Conservation (phyloP, 2,797 vertebrate genomes). For the Anguilla pacifica region DNA sequence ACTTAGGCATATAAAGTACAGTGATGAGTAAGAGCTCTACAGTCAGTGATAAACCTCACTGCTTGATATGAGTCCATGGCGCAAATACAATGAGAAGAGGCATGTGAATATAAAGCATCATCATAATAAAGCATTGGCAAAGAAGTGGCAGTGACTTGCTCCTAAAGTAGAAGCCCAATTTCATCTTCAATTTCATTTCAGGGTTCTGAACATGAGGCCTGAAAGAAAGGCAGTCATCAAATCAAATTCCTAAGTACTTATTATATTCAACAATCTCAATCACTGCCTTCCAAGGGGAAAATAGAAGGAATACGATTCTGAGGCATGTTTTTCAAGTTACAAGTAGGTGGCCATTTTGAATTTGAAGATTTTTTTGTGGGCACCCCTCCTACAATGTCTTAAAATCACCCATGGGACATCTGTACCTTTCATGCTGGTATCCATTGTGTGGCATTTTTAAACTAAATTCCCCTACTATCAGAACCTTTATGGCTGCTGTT, state of each 20-base stretch:
- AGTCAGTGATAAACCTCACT: background rate
- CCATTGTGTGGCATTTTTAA: no score
- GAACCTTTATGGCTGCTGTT: background rate
- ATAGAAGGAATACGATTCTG: background rate
- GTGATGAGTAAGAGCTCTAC: background rate
- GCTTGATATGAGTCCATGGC: background rate
- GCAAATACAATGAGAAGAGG: background rate
- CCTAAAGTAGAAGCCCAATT: background rate
- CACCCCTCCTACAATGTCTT: no score
- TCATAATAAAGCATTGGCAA: background rate
- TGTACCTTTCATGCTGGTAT: no score
- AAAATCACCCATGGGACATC: no score
- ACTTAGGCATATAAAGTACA: background rate
- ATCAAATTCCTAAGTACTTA: background rate
- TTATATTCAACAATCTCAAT: background rate
- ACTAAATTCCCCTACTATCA: no score
- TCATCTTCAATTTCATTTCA: background rate
- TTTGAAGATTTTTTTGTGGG: no score
- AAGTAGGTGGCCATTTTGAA: no score
- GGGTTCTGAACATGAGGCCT: background rate
- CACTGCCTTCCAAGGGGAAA: background rate
- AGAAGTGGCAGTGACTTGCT: background rate
- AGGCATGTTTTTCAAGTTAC: background rate
- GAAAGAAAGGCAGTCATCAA: background rate
- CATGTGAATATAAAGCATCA: background rate